phyloP scores from a whole-genome alignment of 2,113 vertebrate species.

The Tretioscincus oriximinensis region DNA sequence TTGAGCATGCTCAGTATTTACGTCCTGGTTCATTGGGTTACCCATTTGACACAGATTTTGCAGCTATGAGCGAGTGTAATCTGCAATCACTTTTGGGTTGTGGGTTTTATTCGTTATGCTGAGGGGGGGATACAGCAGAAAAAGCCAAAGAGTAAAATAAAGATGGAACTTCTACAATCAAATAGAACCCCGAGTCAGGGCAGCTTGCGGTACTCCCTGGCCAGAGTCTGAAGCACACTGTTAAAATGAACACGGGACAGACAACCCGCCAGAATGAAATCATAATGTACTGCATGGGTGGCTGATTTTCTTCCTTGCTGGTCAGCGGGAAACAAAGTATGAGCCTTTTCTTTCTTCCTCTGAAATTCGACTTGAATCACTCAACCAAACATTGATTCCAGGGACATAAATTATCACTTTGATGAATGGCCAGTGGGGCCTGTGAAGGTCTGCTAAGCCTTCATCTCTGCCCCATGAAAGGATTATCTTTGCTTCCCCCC shows the following conservation, averaged over 20 bases:
- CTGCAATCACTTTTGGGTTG: no score
- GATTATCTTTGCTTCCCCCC: conserved; percentile 35
- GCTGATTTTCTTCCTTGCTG: conserved; percentile 52
- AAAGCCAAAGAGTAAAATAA: conserved; percentile 14
- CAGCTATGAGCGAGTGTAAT: no score
- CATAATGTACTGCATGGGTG: conserved; percentile 22
- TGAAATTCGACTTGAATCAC: conserved; percentile 32
- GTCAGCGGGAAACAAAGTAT: neutral
- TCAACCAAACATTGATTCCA: conserved; percentile 41
- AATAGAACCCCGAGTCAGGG: neutral
- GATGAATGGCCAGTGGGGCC: conserved; percentile 40
- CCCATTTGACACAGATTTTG: no score
- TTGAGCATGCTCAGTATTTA: no score
- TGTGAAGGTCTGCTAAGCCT: conserved; percentile 39
- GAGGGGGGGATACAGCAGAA: no score
- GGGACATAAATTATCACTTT: conserved; percentile 50
- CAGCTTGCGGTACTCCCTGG: neutral
- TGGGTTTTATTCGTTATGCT: no score
- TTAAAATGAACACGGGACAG: conserved; percentile 25
- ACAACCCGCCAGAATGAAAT: conserved; percentile 24
- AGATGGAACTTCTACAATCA: neutral
- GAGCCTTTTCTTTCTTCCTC: conserved; percentile 33
- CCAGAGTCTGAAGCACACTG: conserved; percentile 20
- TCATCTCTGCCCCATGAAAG: conserved; percentile 38
- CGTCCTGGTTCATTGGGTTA: no score